Evolutionary conservation across 2,113 vertebrate species (phyloP).

Genomic region (Bothrops jararaca): DNA sequence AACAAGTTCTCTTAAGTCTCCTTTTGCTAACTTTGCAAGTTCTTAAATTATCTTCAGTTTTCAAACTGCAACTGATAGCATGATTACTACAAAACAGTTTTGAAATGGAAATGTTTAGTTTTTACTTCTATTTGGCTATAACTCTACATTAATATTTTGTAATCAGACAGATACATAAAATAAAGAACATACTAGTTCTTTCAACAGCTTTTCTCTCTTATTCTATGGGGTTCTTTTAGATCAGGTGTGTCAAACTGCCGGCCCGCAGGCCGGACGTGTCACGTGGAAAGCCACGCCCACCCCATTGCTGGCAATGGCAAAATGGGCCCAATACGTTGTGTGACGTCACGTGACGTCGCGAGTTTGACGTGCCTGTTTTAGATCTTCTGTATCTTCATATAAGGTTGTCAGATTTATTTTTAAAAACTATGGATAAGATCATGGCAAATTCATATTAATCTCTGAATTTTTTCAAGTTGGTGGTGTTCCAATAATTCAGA

Average conservation of each 20-base stretch:
- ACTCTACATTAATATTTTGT: neutral
- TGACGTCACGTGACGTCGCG: too few relatives aligned
- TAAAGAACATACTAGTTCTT: neutral
- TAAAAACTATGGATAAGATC: neutral
- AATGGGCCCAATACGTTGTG: too few relatives aligned
- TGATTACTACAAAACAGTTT: neutral
- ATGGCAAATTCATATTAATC: neutral
- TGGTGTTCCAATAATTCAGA: neutral
- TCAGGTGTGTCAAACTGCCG: too few relatives aligned
- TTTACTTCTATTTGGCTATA: neutral
- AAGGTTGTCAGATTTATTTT: neutral
- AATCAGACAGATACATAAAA: neutral
- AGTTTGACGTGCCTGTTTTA: neutral
- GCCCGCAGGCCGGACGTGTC: too few relatives aligned
- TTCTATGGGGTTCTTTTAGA: neutral
- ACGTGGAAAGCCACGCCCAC: too few relatives aligned
- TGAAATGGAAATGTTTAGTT: neutral
- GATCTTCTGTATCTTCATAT: neutral
- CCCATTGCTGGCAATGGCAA: too few relatives aligned
- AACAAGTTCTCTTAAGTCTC: neutral
- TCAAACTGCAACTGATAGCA: neutral
- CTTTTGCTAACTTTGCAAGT: neutral
- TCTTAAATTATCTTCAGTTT: constrained; percentile 1
- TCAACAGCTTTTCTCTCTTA: neutral
- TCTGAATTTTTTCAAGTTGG: neutral